Evolutionary conservation across 2,113 vertebrate genomes (phyloP), one percentile per base, ranked within the genome.

Genomic region (Phainopepla nitens): DNA sequence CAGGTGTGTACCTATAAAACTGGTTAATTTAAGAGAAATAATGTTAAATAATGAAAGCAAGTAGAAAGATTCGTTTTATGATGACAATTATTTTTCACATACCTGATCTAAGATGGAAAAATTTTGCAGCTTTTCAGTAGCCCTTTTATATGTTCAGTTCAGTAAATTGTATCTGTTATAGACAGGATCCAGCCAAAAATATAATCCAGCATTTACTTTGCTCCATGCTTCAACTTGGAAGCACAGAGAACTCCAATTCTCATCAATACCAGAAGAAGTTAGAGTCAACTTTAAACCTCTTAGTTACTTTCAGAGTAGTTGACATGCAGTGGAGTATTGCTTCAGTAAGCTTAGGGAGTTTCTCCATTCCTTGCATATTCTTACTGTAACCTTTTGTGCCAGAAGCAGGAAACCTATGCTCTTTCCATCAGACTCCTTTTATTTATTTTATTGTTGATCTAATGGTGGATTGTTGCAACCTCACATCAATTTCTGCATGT

Each of bases 1-100:
- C 99, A 99, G 99, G 99, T 99, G 90, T 50, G 97, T 97, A 80
- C 82, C 47, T 71, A 7, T 87, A 84, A 56, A 78, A 44, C 24
- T 58, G 12, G 25, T 88, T 72, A 44, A 16, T 88, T 91, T 83
- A 68, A 41, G 82, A 92, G 29, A 82, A 81, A 49, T 65, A 61
- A 76, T 51, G 53, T 87, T 87, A 92, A 76, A 77, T 89, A 82
- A 54, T 69, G 60, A 89, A 94, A 89, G 22, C 25, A 68, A 88
- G 62, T 77, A 47, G 49, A 82, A 90, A 70, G 4, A 77, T 33
- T 4, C 1, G 1, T 5, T 94, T 92, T 87, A 29, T 50, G 22
- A 25, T 89, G 16, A 39, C 28, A 75, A 0, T 65, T 27, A 49
- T 70, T 96, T 94, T 89, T 62, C 41, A 29, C 8, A 5, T 62